Conservation (phyloP, 2,797 vertebrate genomes). For the Rhyacichthys aspro region DNA sequence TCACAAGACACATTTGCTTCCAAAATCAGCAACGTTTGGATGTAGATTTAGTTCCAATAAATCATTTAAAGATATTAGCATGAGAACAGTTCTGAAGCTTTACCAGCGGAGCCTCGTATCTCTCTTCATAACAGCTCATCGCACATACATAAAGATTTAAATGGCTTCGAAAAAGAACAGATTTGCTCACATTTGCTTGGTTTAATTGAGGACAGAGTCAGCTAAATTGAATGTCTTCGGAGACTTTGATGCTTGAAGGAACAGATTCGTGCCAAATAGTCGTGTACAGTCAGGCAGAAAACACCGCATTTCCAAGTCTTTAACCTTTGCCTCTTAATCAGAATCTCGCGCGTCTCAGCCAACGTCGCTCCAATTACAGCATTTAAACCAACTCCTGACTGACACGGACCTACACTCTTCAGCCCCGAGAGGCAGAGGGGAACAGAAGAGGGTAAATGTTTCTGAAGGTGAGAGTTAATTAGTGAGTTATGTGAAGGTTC, state of each 20-base stretch:
- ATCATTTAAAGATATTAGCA: conserved; percentile 8
- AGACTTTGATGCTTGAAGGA: conserved; percentile 22
- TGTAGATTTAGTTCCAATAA: background rate
- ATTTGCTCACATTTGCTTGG: conserved; percentile 9
- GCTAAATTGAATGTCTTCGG: conserved; percentile 6
- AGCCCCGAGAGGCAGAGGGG: conserved; percentile 6
- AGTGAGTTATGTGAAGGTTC: conserved; percentile 22
- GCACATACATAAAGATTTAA: conserved; percentile 10
- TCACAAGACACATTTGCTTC: conserved; percentile 20
- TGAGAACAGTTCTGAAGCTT: conserved; percentile 14
- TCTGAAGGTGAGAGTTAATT: conserved; percentile 31
- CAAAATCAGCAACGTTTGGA: conserved; percentile 23
- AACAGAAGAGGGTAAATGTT: conserved; percentile 25
- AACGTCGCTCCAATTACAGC: conserved; percentile 40
- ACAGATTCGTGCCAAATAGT: background rate
- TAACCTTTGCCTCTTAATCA: conserved; percentile 11
- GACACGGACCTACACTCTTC: conserved; percentile 24
- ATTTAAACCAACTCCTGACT: conserved; percentile 29
- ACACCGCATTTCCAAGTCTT: background rate
- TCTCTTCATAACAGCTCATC: conserved; percentile 10
- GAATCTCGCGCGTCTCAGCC: conserved; percentile 15
- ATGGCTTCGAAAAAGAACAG: background rate
- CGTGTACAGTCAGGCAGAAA: conserved; percentile 2
- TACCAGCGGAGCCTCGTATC: conserved; percentile 15
- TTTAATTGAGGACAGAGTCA: conserved; percentile 28